Evolutionary conservation across 2,113 vertebrate species (phyloP).

Genomic region (Zosterops borbonicus): DNA sequence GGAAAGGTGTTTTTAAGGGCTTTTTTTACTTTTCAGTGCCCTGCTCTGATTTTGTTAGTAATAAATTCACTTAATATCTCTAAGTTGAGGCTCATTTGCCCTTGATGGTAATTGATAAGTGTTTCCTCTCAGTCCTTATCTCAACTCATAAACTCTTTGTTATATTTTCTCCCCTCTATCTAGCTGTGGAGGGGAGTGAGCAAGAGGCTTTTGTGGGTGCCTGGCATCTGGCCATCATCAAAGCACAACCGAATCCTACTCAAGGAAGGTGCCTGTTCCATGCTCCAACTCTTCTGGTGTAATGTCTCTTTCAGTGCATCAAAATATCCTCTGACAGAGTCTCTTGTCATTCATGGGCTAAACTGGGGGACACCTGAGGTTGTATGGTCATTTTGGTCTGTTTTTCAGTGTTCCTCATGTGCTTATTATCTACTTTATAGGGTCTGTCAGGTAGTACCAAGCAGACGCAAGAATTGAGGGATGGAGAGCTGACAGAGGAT

Average conservation of each 20-base stretch:
- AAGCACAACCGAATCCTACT: neutral
- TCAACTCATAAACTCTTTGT: neutral
- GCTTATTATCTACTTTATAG: neutral
- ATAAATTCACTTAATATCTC: neutral
- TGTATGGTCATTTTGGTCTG: neutral
- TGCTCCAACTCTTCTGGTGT: neutral
- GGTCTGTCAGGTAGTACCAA: neutral
- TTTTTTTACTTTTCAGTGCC: neutral
- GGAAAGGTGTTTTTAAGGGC: neutral
- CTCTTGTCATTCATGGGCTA: neutral
- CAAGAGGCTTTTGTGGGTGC: accelerated
- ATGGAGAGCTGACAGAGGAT: neutral
- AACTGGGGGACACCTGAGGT: neutral
- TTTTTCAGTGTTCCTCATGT: neutral
- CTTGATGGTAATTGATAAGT: neutral
- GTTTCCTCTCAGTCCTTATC: neutral
- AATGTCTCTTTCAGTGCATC: neutral
- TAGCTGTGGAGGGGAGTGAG: neutral
- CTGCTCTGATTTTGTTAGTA: neutral
- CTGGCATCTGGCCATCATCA: neutral
- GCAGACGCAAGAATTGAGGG: neutral
- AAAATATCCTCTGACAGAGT: neutral
- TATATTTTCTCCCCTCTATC: neutral
- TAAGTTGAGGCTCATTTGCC: neutral
- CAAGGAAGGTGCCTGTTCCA: neutral